Evolutionary conservation across 2,888 invertebrate genomes (phyloP), one percentile per base, ranked within the genome.

Genomic region (Sarcophaga variegata): DNA sequence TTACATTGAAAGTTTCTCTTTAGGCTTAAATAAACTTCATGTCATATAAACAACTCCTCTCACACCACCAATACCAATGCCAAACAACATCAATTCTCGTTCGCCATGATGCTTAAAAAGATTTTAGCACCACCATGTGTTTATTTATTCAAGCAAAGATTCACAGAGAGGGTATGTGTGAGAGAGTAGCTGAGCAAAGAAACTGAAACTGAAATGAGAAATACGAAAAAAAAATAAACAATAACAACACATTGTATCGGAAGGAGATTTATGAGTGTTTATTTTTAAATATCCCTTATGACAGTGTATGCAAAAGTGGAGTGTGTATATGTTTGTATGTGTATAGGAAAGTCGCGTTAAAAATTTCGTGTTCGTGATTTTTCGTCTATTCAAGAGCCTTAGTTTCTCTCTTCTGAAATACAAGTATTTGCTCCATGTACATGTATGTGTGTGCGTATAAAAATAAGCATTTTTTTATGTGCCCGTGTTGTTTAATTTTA

Each of bases 211-310:
- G 37, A 37, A 37, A 37, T 37, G 37, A 37, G 37, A 37, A 37
- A 6, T 37, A 37, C 37, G 37, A 37, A 37, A 6, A 27, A 27
- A 37, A 37, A 8, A 10, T 37, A 37, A 37, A 37, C 60, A 60
- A 60, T 60, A 20, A 60, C 60, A 60, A 60, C 60, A 60, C 20
- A 17, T 60, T 60, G n/a, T 3, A 17, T 20, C 20, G 11, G 10
- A 49, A 54, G 8, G 47, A 17, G 12, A 20, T 62, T 75, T 64
- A 74, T 85, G 74, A 78, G 63, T 70, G 54, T 60, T 37, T 64
- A 70, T 70, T 78, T 69, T 37, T 10, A 12, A 37, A 37, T 37
- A 2, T 62, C 70, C 27, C 78, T 69, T 49, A 69, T 71, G 27
- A 20, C 37, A 37, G 37, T 37, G 10, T 10, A 37, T 37, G 37